phyloP scores from a whole-genome alignment of 2,888 invertebrate genomes.

The Tetragonula carbonaria region DNA sequence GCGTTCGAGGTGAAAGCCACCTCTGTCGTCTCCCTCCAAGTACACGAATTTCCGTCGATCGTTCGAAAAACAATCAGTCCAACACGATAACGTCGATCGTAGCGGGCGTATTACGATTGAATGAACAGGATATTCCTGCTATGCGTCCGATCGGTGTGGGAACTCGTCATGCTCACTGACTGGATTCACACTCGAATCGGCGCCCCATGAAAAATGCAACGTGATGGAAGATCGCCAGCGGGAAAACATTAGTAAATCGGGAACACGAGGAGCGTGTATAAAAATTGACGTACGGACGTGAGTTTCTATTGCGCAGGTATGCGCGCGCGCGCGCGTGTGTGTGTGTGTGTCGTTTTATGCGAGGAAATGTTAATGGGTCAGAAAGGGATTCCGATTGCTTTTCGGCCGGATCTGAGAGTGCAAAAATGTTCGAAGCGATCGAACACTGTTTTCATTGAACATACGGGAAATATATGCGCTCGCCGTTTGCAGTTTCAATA shows the following conservation, averaged over 20 bases:
- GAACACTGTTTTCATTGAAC: not conserved
- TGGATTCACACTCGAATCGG: conserved; percentile 30
- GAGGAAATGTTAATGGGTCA: not conserved
- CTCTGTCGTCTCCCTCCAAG: too few relatives aligned
- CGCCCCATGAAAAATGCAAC: conserved; percentile 56
- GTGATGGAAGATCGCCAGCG: conserved; percentile 27
- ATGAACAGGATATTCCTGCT: conserved; percentile 23
- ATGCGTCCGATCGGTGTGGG: conserved; percentile 3
- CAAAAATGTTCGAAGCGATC: not conserved
- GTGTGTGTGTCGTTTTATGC: not conserved
- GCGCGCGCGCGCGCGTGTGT: too few relatives aligned
- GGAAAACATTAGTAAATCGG: conserved; percentile 12
- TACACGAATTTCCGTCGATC: not conserved
- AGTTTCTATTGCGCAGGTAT: conserved; percentile 2
- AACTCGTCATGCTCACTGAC: conserved; percentile 30
- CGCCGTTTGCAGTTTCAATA: not conserved
- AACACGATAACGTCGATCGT: conserved; percentile 13
- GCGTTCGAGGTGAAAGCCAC: too few relatives aligned
- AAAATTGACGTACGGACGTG: conserved; percentile 32
- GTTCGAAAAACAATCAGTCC: not conserved
- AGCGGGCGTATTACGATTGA: conserved; percentile 3
- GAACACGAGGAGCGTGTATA: conserved; percentile 7
- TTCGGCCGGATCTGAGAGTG: not conserved
- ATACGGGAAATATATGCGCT: not conserved
- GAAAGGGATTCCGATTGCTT: not conserved